Base-by-base conservation (phyloP, 2,888 invertebrate species). In the Cepaea hortensis region DNA sequence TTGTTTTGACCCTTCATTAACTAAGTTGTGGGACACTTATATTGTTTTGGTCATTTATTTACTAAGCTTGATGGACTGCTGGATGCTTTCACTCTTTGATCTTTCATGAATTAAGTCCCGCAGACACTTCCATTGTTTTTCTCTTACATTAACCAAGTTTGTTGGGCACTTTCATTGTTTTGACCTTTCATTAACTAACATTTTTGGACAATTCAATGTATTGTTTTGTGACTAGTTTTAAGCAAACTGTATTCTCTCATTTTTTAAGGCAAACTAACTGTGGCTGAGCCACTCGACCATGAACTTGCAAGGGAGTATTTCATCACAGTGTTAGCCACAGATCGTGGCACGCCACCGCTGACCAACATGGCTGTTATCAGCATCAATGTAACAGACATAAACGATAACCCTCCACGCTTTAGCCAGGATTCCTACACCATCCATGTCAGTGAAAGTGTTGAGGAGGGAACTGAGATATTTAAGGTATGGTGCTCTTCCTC, bases 331-430 rank as follows among this genome's bases (percentile, higher is more conserved):
- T 97, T 98, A 95, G 98, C 98, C 3, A 96, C 97, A 48, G 98
- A 98, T 94, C 97, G 97, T 0, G 98, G 98, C 11, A 96, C 96
- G 23, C 98, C 98, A 3, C 98, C 98, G 20, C 96, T 98, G 75
- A 97, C 97, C 93, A 97, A 97, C 94, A 96, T 97, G 89, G 97
- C 98, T 6, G 96, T 97, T 35, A 96, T 98, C 85, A 98, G 98
- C 94, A 96, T 98, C 89, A 96, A 97, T 11, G 91, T 94, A 72
- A 92, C 93, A 6, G 94, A 94, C 88, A 90, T 92, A 83, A 94
- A 94, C 86, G 94, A 94, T 89, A 93, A 93, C 84, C 89, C 92
- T 55, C 94, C 94, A 6, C 88, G 89, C 35, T 94, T 94, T 89
- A 85, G 91, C 23, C 92, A 93, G 88, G 88, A 91, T 23, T 72